Percentiles rank a stretch among this genome's conserved stretches.
These are phyloP conservation scores for Amiota mariae DNA, from an alignment of 2,888 invertebrate genomes.

Conservation along the genomic window DNA sequence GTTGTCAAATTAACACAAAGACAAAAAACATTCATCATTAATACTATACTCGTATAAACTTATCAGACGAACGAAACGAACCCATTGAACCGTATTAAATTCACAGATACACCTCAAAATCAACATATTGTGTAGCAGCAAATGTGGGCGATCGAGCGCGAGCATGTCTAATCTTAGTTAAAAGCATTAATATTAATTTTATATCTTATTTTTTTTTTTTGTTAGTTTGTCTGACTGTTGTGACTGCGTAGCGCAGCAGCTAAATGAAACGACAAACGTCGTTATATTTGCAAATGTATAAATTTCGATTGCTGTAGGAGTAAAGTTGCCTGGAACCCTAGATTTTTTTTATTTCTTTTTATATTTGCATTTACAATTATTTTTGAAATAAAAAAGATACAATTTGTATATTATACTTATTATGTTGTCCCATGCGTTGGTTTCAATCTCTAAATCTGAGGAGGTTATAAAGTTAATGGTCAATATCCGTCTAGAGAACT, in stretches of 20 bases:
- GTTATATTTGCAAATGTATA: conserved; percentile 16
- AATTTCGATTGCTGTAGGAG: neutral
- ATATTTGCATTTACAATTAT: neutral
- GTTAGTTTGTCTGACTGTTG: neutral
- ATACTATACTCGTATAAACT: too few relatives aligned
- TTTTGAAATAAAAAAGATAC: neutral
- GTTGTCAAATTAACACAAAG: conserved; percentile 53
- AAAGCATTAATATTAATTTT: conserved; percentile 5
- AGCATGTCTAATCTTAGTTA: too few relatives aligned
- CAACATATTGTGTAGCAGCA: conserved; percentile 14
- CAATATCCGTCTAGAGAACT: conserved; percentile 50
- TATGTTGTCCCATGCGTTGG: too few relatives aligned
- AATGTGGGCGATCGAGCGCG: too few relatives aligned
- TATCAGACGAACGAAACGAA: neutral
- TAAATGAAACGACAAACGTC: conserved; percentile 33
- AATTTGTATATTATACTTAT: too few relatives aligned
- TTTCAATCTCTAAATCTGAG: neutral
- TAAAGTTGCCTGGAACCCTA: neutral
- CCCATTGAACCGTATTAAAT: neutral
- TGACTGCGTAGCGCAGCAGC: conserved; percentile 49
- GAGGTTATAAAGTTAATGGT: conserved; percentile 38
- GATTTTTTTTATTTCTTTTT: neutral
- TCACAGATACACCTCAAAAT: neutral
- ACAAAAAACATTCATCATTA: neutral
- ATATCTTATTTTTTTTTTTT: conserved; percentile 4